These are phyloP conservation scores for Lasioglossum baleicum DNA, from an alignment of 1,140 invertebrate genomes.

Conservation along the genomic window DNA sequence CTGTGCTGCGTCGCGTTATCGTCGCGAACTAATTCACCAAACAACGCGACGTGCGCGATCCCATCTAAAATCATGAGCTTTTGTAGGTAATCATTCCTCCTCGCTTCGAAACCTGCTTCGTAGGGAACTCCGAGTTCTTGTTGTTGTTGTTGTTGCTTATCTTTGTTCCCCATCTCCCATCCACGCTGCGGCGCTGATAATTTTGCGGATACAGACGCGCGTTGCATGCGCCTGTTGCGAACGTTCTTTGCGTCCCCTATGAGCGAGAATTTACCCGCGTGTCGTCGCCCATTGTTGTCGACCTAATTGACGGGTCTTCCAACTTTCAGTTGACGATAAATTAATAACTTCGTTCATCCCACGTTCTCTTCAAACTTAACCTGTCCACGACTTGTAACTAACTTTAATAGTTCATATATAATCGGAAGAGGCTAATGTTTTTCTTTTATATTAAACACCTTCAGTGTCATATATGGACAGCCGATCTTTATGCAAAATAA, in stretches of 20 bases:
- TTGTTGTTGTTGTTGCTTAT: slow-evolving; percentile 19
- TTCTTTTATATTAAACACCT: no score
- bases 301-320: not conserved
- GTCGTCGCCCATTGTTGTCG: not conserved
- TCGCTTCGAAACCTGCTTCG: slow-evolving; percentile 17
- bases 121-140: slow-evolving; percentile 38
- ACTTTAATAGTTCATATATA: no score
- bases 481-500: no score
- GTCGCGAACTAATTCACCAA: not conserved
- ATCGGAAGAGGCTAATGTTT: no score
- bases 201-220: slow-evolving; percentile 5
- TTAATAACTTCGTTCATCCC: not conserved
- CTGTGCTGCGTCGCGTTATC: not conserved
- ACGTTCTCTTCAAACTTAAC: not conserved
- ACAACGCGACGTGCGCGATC: no score
- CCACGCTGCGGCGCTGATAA: slow-evolving; percentile 14
- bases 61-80: slow-evolving; percentile 23
- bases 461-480: no score
- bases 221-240: slow-evolving; percentile 24
- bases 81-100: slow-evolving; percentile 25
- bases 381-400: not conserved
- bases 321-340: not conserved
- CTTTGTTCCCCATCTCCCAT: slow-evolving; percentile 14
- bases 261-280: not conserved
- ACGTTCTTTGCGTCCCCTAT: not conserved